phyloP scores from a whole-genome alignment of 2,888 invertebrate genomes.

The Melinaea menophilus region DNA sequence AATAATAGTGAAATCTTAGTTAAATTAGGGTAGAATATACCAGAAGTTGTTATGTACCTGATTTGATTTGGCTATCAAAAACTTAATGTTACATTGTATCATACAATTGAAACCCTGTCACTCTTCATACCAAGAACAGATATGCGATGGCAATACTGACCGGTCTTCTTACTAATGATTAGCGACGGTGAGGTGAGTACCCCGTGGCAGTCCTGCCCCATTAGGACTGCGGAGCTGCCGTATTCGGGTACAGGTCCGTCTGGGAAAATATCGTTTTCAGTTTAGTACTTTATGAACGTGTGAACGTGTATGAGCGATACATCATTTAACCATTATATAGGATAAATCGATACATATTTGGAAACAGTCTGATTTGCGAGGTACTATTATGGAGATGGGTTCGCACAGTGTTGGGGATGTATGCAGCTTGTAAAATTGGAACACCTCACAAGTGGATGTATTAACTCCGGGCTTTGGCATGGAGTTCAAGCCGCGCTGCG shows the following conservation, averaged over 20 bases:
- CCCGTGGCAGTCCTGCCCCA: slow-evolving; percentile 92
- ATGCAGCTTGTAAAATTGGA: slow-evolving; percentile 94
- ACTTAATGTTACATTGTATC: no score
- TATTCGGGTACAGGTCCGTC: slow-evolving; percentile 97
- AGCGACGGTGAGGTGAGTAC: slow-evolving; percentile 90
- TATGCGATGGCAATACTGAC: slow-evolving; percentile 48
- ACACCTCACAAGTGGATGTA: slow-evolving; percentile 90
- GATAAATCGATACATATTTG: slow-evolving; percentile 50
- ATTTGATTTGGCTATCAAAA: no score
- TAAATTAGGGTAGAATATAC: no score
- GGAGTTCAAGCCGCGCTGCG: slow-evolving; percentile 90
- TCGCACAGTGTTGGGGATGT: slow-evolving; percentile 94
- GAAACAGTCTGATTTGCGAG: slow-evolving; percentile 87
- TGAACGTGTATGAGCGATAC: no score
- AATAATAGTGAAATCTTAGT: no score
- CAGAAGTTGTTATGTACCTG: no score
- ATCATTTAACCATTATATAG: no score
- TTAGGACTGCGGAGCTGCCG: slow-evolving; percentile 89
- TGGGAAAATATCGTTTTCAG: slow-evolving; percentile 54
- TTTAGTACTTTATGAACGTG: background rate
- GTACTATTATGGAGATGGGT: slow-evolving; percentile 96
- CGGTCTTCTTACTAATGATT: slow-evolving; percentile 88
- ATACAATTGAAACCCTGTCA: no score
- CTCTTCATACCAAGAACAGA: no score
- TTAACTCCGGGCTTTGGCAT: slow-evolving; percentile 95